Base-by-base conservation (phyloP, 1,140 invertebrate species). In the Pinna nobilis region DNA sequence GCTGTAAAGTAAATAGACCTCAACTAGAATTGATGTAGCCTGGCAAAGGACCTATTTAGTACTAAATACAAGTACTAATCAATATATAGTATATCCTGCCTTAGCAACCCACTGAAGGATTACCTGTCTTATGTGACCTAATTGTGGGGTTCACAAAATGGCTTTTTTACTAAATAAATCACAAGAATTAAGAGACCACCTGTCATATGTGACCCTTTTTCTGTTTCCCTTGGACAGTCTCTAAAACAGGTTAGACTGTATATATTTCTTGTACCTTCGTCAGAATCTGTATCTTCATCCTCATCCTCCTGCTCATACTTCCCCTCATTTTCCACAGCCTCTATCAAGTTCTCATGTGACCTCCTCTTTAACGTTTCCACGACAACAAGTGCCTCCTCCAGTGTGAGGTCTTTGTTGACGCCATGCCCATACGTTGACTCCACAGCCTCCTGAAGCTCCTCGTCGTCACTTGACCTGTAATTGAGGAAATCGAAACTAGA, bases 391-490 rank as follows among this genome's bases (percentile, higher is more conserved):
- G 84, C 83, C 53, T 86, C 82, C 49, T 87, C 82, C 53, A 79
- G 68, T n/a, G 81, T 84, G 15, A 83, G 53, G 41, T 77, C 69
- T 47, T 69, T 67, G n/a, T 44, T 69, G 20, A 67, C 66, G 25
- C 57, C 69, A n/a, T 63, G 68, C 37, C 79, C 79, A n/a, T 65
- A 65, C 11, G 63, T 78, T 18, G 77, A 70, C 33, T 79, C 78
- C 28, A 80, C 78, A 23, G 78, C 83, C 23, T 84, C 95, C 95
- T 82, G 75, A 37, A 85, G 60, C 30, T 81, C 85, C 39, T 84
- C 84, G 49, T 86, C 84, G 28, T 80, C 82, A 44, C 80, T 79
- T 0, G 83, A 82, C 84, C 85, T 87, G 30, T 59, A 33, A n/a
- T n/a, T n/a, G n/a, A n/a, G n/a, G n/a, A n/a, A n/a, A n/a, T n/a